Evolutionary conservation across 2,113 vertebrate species (phyloP), one percentile per base, ranked within the genome.

Genomic region (Oncorhynchus keta): DNA sequence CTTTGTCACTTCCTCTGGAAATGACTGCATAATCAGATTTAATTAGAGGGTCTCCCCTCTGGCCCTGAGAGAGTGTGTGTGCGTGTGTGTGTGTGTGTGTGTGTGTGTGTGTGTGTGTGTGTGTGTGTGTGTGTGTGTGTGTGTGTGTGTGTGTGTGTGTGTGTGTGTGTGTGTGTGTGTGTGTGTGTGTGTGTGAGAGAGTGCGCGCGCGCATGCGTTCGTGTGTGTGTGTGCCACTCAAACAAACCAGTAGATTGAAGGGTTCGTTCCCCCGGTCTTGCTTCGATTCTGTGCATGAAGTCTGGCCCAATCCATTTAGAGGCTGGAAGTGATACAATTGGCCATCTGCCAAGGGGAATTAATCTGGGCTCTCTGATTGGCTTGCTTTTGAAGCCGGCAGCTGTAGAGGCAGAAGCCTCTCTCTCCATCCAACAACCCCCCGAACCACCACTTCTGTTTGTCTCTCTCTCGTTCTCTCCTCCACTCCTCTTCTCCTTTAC

Each of bases 291-390:
- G 76, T 55, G 26, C 48, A 48, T 48, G 61, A 64, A 67, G 55
- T 67, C 70, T 68, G 62, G 1, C 35, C 76, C 62, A 77, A 77
- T 49, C 59, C 68, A 65, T 65, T 72, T 70, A 71, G 32, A 26
- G 61, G 28, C 48, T 78, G 69, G 65, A 66, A 73, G 45, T 72
- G 76, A 75, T 69, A 70, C 57, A 73, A 59, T 68, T 51, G 68
- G 48, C 57, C 66, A 76, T 73, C 73, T 78, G 72, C 75, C 49
- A 57, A 64, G 8, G 26, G 13, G 74, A 55, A 79, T 79, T 71
- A 77, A 16, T 70, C 49, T 12, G 12, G 6, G 64, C 28, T 5
- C 80, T 69, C 57, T 72, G 75, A 83, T 72, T 76, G 78, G 76
- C 69, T 75, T 22, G 24, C 32, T 32, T 77, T 20, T 6, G 26